These are phyloP conservation scores for Tolypeutes matacus DNA, from an alignment of 2,797 vertebrate genomes.

Conservation along the genomic window DNA sequence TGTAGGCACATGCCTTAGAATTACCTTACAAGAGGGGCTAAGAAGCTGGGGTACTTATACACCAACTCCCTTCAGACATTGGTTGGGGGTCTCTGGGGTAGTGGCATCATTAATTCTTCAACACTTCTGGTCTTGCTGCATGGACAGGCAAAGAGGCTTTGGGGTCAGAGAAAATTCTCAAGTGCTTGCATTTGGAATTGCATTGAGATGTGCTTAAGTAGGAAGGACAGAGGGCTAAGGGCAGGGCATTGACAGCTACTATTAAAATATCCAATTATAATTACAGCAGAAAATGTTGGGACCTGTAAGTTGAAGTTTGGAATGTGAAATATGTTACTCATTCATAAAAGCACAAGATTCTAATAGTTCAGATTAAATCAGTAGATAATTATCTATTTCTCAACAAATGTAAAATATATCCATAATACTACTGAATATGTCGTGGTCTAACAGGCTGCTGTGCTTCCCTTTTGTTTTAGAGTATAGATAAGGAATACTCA, in stretches of 20 bases:
- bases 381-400: neutral
- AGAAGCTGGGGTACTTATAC: neutral
- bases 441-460: neutral
- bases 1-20: neutral
- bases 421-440: neutral
- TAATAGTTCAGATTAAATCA: neutral
- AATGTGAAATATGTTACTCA: neutral
- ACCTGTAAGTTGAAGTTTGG: neutral
- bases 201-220: neutral
- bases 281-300: neutral
- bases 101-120: neutral
- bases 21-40: neutral
- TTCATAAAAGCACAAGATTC: neutral
- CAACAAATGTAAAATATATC: neutral
- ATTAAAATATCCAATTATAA: neutral
- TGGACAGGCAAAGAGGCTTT: neutral
- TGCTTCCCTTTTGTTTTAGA: conserved; percentile 34
- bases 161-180: neutral
- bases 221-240: neutral
- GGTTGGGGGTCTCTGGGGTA: neutral
- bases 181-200: neutral
- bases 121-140: neutral
- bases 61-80: neutral
- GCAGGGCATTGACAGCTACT: neutral
- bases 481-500: neutral